phyloP scores from a whole-genome alignment of 2,113 vertebrate genomes.

The Atractosteus spatula region DNA sequence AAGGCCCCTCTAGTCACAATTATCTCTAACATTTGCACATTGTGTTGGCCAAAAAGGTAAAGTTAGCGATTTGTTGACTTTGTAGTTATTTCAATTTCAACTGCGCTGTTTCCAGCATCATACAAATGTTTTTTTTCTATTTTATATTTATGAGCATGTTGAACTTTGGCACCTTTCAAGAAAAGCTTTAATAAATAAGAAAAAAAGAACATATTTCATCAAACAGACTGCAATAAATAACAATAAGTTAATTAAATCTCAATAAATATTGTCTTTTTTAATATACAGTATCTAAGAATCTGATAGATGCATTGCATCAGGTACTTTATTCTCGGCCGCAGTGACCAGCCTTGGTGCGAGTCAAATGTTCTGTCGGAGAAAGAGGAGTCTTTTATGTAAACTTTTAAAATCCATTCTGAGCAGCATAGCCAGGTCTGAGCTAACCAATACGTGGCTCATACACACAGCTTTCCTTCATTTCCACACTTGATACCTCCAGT shows the following conservation, averaged over 20 bases:
- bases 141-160: constrained; percentile 43
- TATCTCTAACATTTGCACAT: no score
- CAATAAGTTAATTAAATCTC: constrained; percentile 60
- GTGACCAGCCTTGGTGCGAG: constrained; percentile 64
- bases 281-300: constrained; percentile 71
- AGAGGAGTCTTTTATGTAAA: constrained; percentile 67
- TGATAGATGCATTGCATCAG: constrained; percentile 81
- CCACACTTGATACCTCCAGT: neutral
- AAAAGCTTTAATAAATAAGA: constrained; percentile 88
- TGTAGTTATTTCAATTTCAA: constrained; percentile 43
- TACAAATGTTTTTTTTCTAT: constrained; percentile 25
- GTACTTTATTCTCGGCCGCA: constrained; percentile 67
- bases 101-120: constrained; percentile 63
- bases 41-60: constrained; percentile 60
- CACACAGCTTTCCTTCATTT: neutral
- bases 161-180: constrained; percentile 87
- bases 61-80: constrained; percentile 76
- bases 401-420: constrained; percentile 45
- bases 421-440: constrained; percentile 25
- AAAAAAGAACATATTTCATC: constrained; percentile 72
- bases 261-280: constrained; percentile 94
- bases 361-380: constrained; percentile 57
- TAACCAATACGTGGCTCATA: neutral
- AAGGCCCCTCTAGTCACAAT: no score
- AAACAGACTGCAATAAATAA: constrained; percentile 82